Base-by-base conservation (phyloP, 2,113 vertebrate genomes). In the Bubo scandiacus region DNA sequence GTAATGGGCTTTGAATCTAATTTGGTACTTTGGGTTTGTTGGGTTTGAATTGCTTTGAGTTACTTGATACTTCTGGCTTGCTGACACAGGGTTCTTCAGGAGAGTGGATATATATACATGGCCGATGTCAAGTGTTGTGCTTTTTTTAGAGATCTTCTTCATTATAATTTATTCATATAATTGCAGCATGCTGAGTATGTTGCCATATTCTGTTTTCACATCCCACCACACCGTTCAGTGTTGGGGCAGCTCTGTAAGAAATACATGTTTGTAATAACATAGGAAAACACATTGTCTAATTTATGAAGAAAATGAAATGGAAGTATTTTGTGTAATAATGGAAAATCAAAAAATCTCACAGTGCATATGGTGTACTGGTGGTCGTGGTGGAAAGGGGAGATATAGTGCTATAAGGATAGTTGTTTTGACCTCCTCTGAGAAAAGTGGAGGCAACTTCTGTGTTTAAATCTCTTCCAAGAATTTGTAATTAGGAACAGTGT, bases 41-140 rank as follows among this genome's bases (percentile, higher is more conserved):
- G 97, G 96, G 96, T 97, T 97, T 96, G 87, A 97, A 90, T 97
- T 97, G 91, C 96, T 97, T 97, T 94, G 87, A 81, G 94, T 95
- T 92, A 96, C 81, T 96, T 92, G 95, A 97, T 96, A 87, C 90
- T 93, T 93, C 12, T 3, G 73, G 95, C 93, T 97, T 96, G 89
- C 93, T 96, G 96, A 96, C 93, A 91, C 47, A 82, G 74, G 70
- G 86, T 92, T 17, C 2, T 86, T 91, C 79, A 90, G 92, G 84
- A 94, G 54, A 87, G 70, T 42, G 52, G 55, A 86, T 92, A 94
- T 94, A 89, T 92, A 89, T 90, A 95, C 30, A 86, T 86, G 86
- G 62, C 63, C 9, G 1, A 81, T 92, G 92, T 94, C 92, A 96
- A 95, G 47, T 95, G 94, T 42, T 78, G 49, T 86, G 62, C 92